Conservation (phyloP, 2,797 vertebrate genomes). For the Xiphophorus birchmanni region DNA sequence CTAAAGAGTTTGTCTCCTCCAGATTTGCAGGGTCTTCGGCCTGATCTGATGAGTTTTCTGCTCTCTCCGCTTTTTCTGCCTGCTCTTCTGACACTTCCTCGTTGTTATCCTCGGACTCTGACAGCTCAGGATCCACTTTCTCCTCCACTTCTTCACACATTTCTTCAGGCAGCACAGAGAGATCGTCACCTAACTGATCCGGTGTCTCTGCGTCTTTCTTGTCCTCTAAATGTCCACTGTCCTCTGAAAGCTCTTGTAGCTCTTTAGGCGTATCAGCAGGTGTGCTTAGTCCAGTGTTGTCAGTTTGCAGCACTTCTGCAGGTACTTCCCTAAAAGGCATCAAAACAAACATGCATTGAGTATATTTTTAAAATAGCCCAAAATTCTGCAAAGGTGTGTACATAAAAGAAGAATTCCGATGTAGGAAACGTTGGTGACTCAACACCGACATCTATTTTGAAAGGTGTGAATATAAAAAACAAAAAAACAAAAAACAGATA, state of each 20-base stretch:
- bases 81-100: conserved; percentile 14
- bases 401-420: not conserved
- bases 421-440: not conserved
- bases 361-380: conserved; percentile 7
- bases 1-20: conserved; percentile 26
- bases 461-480: not conserved
- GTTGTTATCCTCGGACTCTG: conserved; percentile 10
- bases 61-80: conserved; percentile 20
- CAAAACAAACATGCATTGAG: conserved; percentile 4
- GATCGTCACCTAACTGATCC: conserved; percentile 21
- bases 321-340: conserved; percentile 46
- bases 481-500: not conserved
- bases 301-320: conserved; percentile 29
- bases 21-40: conserved; percentile 18
- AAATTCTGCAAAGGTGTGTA: not conserved
- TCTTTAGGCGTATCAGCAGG: conserved; percentile 25
- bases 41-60: conserved; percentile 18
- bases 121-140: conserved; percentile 23
- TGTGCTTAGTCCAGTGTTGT: conserved; percentile 3
- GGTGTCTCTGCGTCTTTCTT: conserved; percentile 28
- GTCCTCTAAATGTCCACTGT: not conserved
- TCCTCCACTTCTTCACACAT: conserved; percentile 50
- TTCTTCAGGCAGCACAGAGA: conserved; percentile 19
- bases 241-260: conserved; percentile 23
- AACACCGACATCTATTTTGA: not conserved